Evolutionary conservation across 2,888 invertebrate genomes (phyloP).

Genomic region (Plagodis dolabraria): DNA sequence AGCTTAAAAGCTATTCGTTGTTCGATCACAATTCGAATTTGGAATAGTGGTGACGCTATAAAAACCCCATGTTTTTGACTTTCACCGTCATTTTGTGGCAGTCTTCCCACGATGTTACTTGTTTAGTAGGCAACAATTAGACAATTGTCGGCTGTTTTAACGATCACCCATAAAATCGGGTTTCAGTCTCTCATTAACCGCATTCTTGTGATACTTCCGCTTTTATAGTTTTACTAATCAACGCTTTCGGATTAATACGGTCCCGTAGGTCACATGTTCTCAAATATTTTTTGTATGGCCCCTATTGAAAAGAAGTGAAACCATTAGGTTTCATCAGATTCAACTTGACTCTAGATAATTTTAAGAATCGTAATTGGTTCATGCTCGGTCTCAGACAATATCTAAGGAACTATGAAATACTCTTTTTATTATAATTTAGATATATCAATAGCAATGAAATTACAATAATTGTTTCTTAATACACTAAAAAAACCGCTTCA

Average conservation of each 20-base stretch:
- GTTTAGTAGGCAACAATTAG: constrained; percentile 81
- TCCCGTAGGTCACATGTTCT: constrained; percentile 45
- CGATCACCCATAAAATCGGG: constrained; percentile 81
- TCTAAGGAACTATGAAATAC: too few species aligned
- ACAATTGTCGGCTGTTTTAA: constrained; percentile 83
- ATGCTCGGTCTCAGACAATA: too few species aligned
- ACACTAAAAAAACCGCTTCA: too few species aligned
- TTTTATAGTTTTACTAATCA: constrained; percentile 85
- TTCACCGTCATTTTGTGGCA: constrained; percentile 71
- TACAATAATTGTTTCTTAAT: too few species aligned
- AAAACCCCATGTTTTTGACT: constrained; percentile 61
- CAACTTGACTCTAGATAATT: too few species aligned
- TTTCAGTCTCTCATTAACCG: constrained; percentile 82
- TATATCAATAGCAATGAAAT: too few species aligned
- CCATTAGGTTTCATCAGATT: background rate
- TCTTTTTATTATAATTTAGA: too few species aligned
- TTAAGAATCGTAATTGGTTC: too few species aligned
- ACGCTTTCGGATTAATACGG: constrained; percentile 81
- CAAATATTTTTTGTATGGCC: constrained; percentile 6
- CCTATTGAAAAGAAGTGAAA: background rate
- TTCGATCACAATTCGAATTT: constrained; percentile 70
- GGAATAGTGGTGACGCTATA: constrained; percentile 60
- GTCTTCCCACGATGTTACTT: constrained; percentile 80
- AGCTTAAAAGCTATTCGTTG: constrained; percentile 76
- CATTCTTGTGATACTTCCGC: constrained; percentile 84